These are phyloP conservation scores for Lumbricus terrestris DNA, from an alignment of 2,888 invertebrate species.

Conservation along the genomic window DNA sequence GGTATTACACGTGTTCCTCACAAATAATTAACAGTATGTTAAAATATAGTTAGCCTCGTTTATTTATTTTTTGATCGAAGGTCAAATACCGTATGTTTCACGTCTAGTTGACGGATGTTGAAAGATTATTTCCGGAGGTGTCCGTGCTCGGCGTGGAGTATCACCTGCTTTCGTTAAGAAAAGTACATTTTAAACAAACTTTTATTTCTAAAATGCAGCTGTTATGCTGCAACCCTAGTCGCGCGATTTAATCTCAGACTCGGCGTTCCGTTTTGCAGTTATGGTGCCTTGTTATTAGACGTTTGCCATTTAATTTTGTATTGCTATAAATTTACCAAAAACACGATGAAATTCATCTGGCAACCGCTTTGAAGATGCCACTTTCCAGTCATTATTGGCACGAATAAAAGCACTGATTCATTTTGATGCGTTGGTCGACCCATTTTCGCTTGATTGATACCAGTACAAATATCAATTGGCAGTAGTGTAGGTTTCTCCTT, in stretches of 20 bases:
- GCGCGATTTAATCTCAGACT: background rate
- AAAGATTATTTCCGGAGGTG: background rate
- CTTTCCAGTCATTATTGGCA: background rate
- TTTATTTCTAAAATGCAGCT: background rate
- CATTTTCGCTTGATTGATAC: background rate
- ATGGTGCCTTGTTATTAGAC: background rate
- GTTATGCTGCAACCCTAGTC: background rate
- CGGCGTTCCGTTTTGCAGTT: background rate
- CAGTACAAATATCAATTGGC: background rate
- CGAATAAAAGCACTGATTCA: background rate
- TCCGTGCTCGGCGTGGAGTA: background rate
- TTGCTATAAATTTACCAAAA: background rate
- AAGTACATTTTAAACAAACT: background rate
- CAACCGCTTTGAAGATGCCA: background rate
- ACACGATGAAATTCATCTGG: background rate
- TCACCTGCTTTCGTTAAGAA: background rate
- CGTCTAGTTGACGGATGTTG: background rate
- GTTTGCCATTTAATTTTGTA: background rate
- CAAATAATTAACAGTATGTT: conserved; percentile 13
- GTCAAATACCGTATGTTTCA: background rate
- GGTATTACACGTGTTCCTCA: conserved; percentile 33
- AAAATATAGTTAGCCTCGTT: background rate
- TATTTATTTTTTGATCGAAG: background rate
- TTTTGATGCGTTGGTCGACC: background rate
- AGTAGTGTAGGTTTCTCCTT: background rate